These are phyloP conservation scores for Rhingia rostrata DNA, from an alignment of 2,888 invertebrate species.

Conservation along the genomic window DNA sequence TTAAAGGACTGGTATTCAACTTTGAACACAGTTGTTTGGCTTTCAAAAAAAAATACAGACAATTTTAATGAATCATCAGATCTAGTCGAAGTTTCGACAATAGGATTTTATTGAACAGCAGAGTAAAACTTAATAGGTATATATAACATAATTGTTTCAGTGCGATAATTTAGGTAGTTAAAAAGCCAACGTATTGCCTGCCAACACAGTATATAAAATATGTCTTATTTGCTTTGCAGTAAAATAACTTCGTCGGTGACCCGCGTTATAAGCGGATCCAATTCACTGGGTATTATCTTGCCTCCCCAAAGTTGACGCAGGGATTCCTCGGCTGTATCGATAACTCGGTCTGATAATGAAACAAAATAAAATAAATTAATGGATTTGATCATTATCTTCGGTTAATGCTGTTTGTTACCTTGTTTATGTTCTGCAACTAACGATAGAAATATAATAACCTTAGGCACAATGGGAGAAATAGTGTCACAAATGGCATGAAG, in stretches of 20 bases:
- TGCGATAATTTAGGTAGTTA: conserved; percentile 5
- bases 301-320: conserved; percentile 78
- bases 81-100: too few species aligned
- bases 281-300: conserved; percentile 76
- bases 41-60: too few species aligned
- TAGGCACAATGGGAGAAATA: conserved; percentile 82
- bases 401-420: conserved; percentile 17
- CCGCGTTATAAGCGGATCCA: conserved; percentile 80
- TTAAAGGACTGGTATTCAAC: too few species aligned
- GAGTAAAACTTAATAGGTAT: too few species aligned
- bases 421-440: conserved; percentile 75
- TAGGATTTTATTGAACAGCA: too few species aligned
- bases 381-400: not conserved
- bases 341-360: conserved; percentile 14
- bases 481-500: conserved; percentile 86
- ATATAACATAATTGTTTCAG: conserved; percentile 1
- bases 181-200: not conserved
- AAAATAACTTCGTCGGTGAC: conserved; percentile 80
- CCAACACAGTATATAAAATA: not conserved
- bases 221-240: conserved; percentile 61
- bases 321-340: conserved; percentile 76
- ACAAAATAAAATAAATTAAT: conserved; percentile 16
- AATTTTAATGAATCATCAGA: too few species aligned
- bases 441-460: conserved; percentile 83
- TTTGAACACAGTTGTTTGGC: too few species aligned